Conservation (phyloP, 2,888 invertebrate species). For the Acrocyrtus sp. region DNA sequence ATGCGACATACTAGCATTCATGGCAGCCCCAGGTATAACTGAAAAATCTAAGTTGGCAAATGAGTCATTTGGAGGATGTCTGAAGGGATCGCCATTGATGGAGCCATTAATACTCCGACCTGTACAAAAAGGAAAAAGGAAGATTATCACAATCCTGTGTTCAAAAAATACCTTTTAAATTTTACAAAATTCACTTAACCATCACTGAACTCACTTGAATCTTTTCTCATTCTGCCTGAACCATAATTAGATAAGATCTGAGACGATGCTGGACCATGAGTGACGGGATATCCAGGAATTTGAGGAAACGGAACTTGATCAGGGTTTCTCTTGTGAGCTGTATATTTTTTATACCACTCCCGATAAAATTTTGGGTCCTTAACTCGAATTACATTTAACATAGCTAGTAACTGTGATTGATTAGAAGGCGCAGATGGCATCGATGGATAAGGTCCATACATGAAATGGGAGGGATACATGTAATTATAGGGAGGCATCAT, state of each 20-base stretch:
- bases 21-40: constrained; percentile 19
- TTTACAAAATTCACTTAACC: constrained; percentile 7
- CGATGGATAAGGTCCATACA: constrained; percentile 4
- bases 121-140: constrained; percentile 10
- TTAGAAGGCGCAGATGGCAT: constrained; percentile 26
- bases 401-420: constrained; percentile 67
- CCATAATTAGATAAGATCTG: constrained; percentile 19
- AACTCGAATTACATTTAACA: constrained; percentile 78
- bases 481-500: constrained; percentile 25
- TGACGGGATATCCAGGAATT: constrained; percentile 54
- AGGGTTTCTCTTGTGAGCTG: constrained; percentile 64
- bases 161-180: neutral
- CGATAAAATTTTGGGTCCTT: constrained; percentile 83
- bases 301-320: constrained; percentile 62
- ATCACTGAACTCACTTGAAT: constrained; percentile 31
- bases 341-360: constrained; percentile 80
- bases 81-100: constrained; percentile 35
- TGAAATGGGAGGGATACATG: constrained; percentile 19
- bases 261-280: constrained; percentile 13
- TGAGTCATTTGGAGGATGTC: constrained; percentile 20
- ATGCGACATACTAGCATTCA: constrained; percentile 19
- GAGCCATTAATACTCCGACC: constrained; percentile 57
- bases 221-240: constrained; percentile 37
- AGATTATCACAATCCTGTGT: too few relatives aligned
- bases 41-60: constrained; percentile 24